phyloP scores from a whole-genome alignment of 2,888 invertebrate genomes.

The Caprella mutica region DNA sequence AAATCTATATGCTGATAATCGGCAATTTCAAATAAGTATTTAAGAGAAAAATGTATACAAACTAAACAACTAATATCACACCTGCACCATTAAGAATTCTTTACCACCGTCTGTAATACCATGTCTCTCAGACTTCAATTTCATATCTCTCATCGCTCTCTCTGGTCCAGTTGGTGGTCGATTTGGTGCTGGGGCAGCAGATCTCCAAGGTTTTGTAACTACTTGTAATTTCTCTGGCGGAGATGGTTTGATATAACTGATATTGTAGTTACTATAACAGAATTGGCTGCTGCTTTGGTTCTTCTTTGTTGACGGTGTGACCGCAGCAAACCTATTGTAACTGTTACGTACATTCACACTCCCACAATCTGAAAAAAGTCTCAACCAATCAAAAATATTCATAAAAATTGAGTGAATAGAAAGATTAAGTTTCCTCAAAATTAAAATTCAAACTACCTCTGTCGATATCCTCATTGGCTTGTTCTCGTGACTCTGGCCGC shows the following conservation, averaged over 20 bases:
- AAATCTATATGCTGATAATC: background rate
- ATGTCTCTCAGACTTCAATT: background rate
- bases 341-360: background rate
- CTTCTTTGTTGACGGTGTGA: background rate
- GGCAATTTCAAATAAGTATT: background rate
- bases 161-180: too few relatives aligned
- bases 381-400: too few relatives aligned
- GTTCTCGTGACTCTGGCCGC: background rate
- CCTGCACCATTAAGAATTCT: too few relatives aligned
- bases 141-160: too few relatives aligned
- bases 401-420: too few relatives aligned
- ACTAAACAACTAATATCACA: too few relatives aligned
- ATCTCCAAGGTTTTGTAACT: too few relatives aligned
- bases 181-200: too few relatives aligned
- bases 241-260: background rate
- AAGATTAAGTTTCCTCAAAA: too few relatives aligned
- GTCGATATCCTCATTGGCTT: background rate
- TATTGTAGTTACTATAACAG: background rate
- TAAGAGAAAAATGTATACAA: too few relatives aligned
- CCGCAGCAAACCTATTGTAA: constrained; percentile 5
- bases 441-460: too few relatives aligned
- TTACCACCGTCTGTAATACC: background rate
- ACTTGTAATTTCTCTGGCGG: background rate
- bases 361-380: background rate
- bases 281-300: too few relatives aligned